A percentile compares a stretch with the other conserved stretches of the same genome.
Conservation (phyloP, 2,113 vertebrate species). For the Dicentrarchus labrax region DNA sequence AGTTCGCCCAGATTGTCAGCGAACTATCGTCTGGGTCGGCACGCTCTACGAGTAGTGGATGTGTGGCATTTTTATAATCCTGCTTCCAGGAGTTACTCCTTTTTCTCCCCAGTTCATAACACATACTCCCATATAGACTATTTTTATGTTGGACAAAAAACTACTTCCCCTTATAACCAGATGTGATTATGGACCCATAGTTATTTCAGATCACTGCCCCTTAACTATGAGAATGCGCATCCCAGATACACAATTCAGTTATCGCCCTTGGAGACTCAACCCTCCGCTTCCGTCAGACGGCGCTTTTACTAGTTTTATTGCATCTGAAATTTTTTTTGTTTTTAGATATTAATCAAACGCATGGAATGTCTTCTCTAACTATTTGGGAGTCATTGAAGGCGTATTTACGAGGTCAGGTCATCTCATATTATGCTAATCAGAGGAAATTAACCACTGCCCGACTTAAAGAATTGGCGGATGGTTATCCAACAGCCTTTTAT, state of each 20-base stretch:
- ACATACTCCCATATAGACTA: background rate
- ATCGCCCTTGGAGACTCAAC: background rate
- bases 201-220: background rate
- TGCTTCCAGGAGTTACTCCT: background rate
- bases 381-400: background rate
- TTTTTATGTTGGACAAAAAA: constrained; percentile 4
- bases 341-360: background rate
- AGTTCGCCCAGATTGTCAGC: background rate
- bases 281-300: background rate
- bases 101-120: background rate
- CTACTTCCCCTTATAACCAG: background rate
- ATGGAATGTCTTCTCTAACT: background rate
- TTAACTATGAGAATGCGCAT: background rate
- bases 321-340: background rate
- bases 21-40: constrained; percentile 2
- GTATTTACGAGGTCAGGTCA: background rate
- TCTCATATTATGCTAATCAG: background rate
- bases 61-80: background rate
- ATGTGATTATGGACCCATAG: background rate
- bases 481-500: background rate
- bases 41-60: background rate
- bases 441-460: background rate
- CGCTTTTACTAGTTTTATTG: background rate
- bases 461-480: background rate
- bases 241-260: background rate